These are phyloP conservation scores for Tanypteryx hageni DNA, from an alignment of 2,888 invertebrate species.

Conservation along the genomic window DNA sequence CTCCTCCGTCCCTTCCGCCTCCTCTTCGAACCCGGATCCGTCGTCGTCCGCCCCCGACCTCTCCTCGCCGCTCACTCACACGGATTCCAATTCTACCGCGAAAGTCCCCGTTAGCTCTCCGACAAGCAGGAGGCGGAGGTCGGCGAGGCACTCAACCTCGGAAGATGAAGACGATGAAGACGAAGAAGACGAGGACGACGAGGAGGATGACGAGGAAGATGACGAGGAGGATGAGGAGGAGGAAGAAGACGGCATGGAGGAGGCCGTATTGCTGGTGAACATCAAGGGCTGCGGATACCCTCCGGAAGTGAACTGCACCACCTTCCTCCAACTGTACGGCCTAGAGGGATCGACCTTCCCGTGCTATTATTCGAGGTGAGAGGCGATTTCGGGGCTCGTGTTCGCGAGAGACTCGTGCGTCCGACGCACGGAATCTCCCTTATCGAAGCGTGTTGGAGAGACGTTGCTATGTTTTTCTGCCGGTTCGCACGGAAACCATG, in stretches of 20 bases:
- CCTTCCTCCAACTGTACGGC: constrained; percentile 85
- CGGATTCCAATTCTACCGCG: constrained; percentile 27
- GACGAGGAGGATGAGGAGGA: constrained; percentile 39
- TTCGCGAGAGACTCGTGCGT: constrained; percentile 47
- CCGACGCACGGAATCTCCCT: constrained; percentile 42
- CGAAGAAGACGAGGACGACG: constrained; percentile 14
- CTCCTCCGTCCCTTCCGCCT: constrained; percentile 65
- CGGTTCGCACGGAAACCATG: not conserved
- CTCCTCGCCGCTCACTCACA: constrained; percentile 67
- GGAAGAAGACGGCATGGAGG: constrained; percentile 72
- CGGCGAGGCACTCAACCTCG: not conserved
- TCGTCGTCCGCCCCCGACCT: constrained; percentile 67
- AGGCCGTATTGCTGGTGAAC: constrained; percentile 84
- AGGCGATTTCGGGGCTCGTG: not conserved
- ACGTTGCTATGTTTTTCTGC: not conserved
- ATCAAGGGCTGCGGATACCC: constrained; percentile 92
- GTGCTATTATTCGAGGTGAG: constrained; percentile 75
- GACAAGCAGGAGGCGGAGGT: constrained; percentile 31
- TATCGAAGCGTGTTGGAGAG: not conserved
- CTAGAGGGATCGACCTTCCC: constrained; percentile 82
- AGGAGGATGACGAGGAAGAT: not conserved
- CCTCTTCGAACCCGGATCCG: constrained; percentile 67
- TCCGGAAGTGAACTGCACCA: constrained; percentile 85
- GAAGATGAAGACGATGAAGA: constrained; percentile 1
- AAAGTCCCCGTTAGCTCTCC: constrained; percentile 4